Evolutionary conservation across 2,888 invertebrate genomes (phyloP), one percentile per base, ranked within the genome.

Genomic region (Sphinx pinastri): DNA sequence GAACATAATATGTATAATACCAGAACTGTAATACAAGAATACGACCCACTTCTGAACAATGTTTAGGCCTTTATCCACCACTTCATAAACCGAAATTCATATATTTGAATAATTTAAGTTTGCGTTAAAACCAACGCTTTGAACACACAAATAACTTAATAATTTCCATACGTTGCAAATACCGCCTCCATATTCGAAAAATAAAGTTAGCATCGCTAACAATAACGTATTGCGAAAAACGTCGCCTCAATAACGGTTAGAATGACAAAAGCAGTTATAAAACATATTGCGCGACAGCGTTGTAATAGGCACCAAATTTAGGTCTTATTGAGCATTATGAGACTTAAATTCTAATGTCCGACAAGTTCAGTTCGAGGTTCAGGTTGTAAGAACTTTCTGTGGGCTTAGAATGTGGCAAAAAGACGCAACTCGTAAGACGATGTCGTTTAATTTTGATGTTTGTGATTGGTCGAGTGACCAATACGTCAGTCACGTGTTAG

Each of bases 241-340:
- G 60, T 12, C 47, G n/a, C 31, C 31, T 52, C 47, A 63, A 63
- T 49, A 63, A 63, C 47, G 47, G 60, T 63, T 63, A 63, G 47
- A 19, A 8, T 16, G 47, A 63, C 60, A 63, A 63, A 63, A 63
- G 60, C 45, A 63, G 60, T 16, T 63, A 63, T 63, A 63, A 63
- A 63, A 47, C 47, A 19, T 58, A 58, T 58, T 31, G 13, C 47
- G 47, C 47, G 47, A 19, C 60, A 16, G 16, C 16, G 54, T 13
- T 2, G 60, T 47, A 63, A 63, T 63, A 63, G 38, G 58, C 16
- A 31, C 47, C 60, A 47, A 63, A 63, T 16, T 47, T 16, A 19
- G 47, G 6, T 63, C 60, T 63, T 58, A 63, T 63, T 47, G 60
- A 47, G n/a, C 12, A n/a, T 45, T 45, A 45, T 12, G 47, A 12